Evolutionary conservation across 1,140 invertebrate genomes (phyloP).

Genomic region (Aplysia californica): DNA sequence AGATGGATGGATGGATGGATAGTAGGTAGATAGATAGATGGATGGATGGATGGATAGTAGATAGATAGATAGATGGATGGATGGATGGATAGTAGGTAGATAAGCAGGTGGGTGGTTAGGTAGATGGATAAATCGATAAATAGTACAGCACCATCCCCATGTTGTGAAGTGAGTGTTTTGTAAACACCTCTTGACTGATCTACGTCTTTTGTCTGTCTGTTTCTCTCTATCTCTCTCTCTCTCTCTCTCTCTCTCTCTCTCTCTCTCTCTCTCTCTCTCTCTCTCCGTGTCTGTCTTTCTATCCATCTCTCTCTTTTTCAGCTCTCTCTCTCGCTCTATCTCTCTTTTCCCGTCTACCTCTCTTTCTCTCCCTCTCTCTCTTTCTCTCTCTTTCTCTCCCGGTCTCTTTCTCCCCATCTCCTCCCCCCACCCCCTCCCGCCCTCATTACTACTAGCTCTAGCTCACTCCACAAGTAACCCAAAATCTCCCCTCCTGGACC

Average conservation of each 20-base stretch:
- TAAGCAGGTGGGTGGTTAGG: too few species aligned
- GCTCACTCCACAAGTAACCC: not conserved
- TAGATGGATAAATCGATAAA: too few species aligned
- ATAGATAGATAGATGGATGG: too few species aligned
- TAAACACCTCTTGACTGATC: not conserved
- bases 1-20: too few species aligned
- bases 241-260: not conserved
- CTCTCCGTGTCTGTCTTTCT: not conserved
- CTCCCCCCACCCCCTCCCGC: not conserved
- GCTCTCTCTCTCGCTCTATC: too few species aligned
- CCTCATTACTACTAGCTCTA: not conserved
- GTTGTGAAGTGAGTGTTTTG: too few species aligned
- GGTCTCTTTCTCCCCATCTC: not conserved
- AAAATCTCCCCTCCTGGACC: conserved; percentile 2
- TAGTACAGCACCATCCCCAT: too few species aligned
- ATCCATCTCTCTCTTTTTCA: conserved; percentile 9
- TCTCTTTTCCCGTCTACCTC: not conserved
- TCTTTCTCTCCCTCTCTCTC: not conserved
- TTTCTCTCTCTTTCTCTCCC: conserved; percentile 6
- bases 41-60: too few species aligned
- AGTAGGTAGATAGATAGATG: too few species aligned
- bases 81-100: too few species aligned
- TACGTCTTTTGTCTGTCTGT: not conserved
- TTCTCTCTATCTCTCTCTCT: too few species aligned
- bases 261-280: not conserved